Evolutionary conservation across 2,888 invertebrate species (phyloP).

Genomic region (Tillus elongatus): DNA sequence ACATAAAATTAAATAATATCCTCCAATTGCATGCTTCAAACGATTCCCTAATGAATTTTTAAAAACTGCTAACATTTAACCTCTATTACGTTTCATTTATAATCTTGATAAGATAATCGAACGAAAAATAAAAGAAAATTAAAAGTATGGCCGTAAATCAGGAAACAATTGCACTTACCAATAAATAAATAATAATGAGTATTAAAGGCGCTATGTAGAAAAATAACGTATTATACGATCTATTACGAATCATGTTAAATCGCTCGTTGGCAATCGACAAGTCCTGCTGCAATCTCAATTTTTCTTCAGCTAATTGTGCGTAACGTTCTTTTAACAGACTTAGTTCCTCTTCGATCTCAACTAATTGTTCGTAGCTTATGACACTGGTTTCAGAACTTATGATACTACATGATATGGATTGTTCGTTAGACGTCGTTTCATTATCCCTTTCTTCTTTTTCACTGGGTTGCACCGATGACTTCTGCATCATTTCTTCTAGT

Average conservation of each 20-base stretch:
- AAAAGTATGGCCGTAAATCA: constrained; percentile 51
- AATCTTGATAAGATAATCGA: constrained; percentile 38
- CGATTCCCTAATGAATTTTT: no score
- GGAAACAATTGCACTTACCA: constrained; percentile 51
- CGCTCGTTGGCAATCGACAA: constrained; percentile 52
- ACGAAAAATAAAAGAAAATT: constrained; percentile 38
- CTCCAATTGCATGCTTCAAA: no score
- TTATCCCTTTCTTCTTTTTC: constrained; percentile 35
- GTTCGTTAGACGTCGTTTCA: constrained; percentile 33
- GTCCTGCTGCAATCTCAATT: constrained; percentile 51
- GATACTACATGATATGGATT: constrained; percentile 34
- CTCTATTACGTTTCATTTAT: constrained; percentile 35
- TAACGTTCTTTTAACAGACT: constrained; percentile 64
- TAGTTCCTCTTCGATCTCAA: constrained; percentile 63
- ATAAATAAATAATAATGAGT: constrained; percentile 51
- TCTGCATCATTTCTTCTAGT: constrained; percentile 13
- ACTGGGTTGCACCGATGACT: constrained; percentile 23
- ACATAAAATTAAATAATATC: no score
- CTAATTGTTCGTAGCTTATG: constrained; percentile 44
- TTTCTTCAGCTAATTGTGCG: constrained; percentile 55
- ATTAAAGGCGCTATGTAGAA: constrained; percentile 51
- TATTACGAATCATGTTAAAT: constrained; percentile 49
- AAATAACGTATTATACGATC: constrained; percentile 51
- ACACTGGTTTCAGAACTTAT: no score
- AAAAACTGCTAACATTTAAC: no score